Conservation (phyloP, 2,888 invertebrate genomes). For the Nomada flava region DNA sequence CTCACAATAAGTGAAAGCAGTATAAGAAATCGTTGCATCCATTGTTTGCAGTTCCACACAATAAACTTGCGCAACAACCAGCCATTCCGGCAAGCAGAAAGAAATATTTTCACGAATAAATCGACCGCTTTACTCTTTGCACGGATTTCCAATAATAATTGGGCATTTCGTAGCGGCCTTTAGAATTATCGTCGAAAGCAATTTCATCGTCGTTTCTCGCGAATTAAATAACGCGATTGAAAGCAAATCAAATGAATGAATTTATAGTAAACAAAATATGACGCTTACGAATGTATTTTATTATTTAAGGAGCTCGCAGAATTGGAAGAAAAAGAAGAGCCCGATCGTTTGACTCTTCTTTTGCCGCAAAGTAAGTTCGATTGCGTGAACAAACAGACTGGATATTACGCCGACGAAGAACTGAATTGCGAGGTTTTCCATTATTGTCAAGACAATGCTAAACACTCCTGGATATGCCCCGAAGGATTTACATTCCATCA, state of each 20-base stretch:
- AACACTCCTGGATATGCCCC: slow-evolving; percentile 97
- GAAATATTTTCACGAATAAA: slow-evolving; percentile 29
- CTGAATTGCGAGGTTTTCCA: slow-evolving; percentile 96
- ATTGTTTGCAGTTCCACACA: slow-evolving; percentile 38
- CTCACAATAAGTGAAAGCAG: slow-evolving; percentile 44
- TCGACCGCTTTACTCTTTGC: slow-evolving; percentile 15
- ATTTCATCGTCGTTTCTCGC: slow-evolving; percentile 8
- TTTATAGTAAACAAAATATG: neutral
- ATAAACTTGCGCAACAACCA: slow-evolving; percentile 34
- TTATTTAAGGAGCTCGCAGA: slow-evolving; percentile 77
- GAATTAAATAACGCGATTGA: neutral
- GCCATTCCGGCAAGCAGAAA: slow-evolving; percentile 8
- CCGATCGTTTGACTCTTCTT: slow-evolving; percentile 92
- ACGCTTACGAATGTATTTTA: neutral
- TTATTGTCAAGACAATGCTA: slow-evolving; percentile 95
- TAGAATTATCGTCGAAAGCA: slow-evolving; percentile 13
- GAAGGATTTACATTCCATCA: slow-evolving; percentile 95
- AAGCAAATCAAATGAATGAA: too few relatives aligned
- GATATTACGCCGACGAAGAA: slow-evolving; percentile 96
- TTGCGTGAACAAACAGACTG: slow-evolving; percentile 92
- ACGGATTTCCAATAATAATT: slow-evolving; percentile 17
- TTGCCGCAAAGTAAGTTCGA: slow-evolving; percentile 94
- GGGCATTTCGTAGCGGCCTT: neutral
- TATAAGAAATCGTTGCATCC: slow-evolving; percentile 37
- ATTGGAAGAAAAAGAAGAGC: slow-evolving; percentile 92